Evolutionary conservation across 2,797 vertebrate species (phyloP), one percentile per base, ranked within the genome.

Genomic region (Emydoidea blandingii): DNA sequence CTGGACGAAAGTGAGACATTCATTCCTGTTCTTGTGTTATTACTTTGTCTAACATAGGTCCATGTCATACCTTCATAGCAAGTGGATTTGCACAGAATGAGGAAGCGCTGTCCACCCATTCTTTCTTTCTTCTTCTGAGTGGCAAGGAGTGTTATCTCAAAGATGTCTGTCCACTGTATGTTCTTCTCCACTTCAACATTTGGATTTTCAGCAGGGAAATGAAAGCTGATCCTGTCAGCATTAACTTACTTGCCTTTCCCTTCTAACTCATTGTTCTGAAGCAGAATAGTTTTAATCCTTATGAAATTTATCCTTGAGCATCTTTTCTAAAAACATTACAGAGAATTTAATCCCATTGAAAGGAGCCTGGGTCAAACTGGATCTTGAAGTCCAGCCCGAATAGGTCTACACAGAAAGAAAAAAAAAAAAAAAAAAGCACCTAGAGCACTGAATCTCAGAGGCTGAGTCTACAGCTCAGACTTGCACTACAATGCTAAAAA

Each of bases 251-350:
- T 37, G 8, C 79, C 87, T 86, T 68, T 65, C 59, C 56, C 44
- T 84, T 82, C 21, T 65, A 50, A 83, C 86, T 50, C 65, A 76
- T 76, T 95, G 52, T 81, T 94, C 29, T 83, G 68, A 94, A 10
- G 41, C 44, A 81, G 56, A 89, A 83, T 56, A 95, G 72, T 93
- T 95, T 93, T 85, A 95, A 81, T 47, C 31, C 31, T 34, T 65
- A 65, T 3, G 68, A 78, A 92, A 79, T 88, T 91, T 90, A 91
- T 86, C 62, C 79, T 80, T 95, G 85, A 95, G 72, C 78, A 91
- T 78, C 53, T 95, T 95, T 88, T 90, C 83, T 91, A 81, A 90
- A 92, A 79, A 57, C n/a, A 53, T 14, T 95, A 88, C 44, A 92
- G 90, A 81, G 72, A 82, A 6, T 59, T 95, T 96, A 95, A 93